These are phyloP conservation scores for Thalassoma bifasciatum DNA, from an alignment of 2,113 vertebrate genomes.

Conservation along the genomic window DNA sequence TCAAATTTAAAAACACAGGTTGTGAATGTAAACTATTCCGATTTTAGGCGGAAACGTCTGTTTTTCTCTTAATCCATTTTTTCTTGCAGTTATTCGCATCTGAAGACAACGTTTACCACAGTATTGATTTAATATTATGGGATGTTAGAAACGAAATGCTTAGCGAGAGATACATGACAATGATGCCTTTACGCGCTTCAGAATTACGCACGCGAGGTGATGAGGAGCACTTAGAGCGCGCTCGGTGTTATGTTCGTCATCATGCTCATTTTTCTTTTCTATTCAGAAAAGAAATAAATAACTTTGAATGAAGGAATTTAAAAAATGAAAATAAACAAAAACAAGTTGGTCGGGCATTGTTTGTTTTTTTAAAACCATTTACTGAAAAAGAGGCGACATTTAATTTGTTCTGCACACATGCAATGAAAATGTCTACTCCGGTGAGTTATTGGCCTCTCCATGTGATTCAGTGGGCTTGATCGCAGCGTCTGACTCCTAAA, in stretches of 20 bases:
- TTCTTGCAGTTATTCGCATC: neutral
- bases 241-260: neutral
- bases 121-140: neutral
- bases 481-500: slow-evolving; percentile 63
- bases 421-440: slow-evolving; percentile 4
- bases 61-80: neutral
- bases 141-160: neutral
- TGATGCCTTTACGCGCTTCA: neutral
- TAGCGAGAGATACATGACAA: neutral
- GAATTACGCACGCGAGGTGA: slow-evolving; percentile 39
- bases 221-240: neutral
- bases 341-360: neutral
- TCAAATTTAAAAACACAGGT: neutral
- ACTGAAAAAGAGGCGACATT: neutral
- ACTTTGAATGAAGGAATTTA: neutral
- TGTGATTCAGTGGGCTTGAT: slow-evolving; percentile 59
- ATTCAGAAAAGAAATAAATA: neutral
- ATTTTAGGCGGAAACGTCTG: neutral
- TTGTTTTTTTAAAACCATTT: neutral
- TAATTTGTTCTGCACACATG: neutral
- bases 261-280: neutral
- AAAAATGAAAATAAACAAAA: neutral
- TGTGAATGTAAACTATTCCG: neutral
- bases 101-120: neutral
- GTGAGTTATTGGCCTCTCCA: slow-evolving; percentile 53